Base-by-base conservation (phyloP, 2,888 invertebrate species). In the Embidobia sp. region DNA sequence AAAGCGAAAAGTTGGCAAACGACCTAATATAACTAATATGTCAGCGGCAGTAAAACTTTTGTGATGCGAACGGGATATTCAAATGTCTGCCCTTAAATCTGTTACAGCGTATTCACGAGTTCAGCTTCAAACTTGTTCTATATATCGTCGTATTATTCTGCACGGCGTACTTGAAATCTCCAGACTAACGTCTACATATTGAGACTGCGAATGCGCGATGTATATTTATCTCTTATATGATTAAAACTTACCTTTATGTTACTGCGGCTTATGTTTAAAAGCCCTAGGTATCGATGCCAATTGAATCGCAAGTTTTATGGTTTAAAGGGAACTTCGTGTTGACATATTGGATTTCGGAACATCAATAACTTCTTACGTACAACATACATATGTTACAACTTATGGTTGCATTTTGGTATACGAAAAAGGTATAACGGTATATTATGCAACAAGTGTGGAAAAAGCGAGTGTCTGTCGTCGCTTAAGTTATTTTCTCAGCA, bases 91-190 rank as follows among this genome's bases (percentile, higher is more conserved):
- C 33, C 53, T 53, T 53, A 66, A 44, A 67, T 67, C 67, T 67
- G 46, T 55, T 67, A 67, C 67, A 67, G 33, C 46, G 69, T 44
- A 59, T 70, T 70, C 55, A 46, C 18, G 27, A 59, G 49, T 44
- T 59, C 27, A 51, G 35, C 49, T 59, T 16, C 19, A 59, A 59
- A 59, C 59, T 70, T 70, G 44, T 49, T 59, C 51, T 42, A 49
- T 51, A 51, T 59, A 59, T 70, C 42, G 59, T 51, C 57, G 35
- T 46, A 69, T 69, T 69, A 70, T 70, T 70, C 69, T 37, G 51
- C 59, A 19, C 44, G 27, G 31, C 10, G 35, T 29, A 37, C 22
- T 55, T 29, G 35, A 37, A 13, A 51, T 67, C 22, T 55, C 19
- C 10, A 22, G 33, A 49, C 44, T 66, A 42, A 42, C 31, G 51